Conservation (phyloP, 2,113 vertebrate species). For the Gadus macrocephalus region DNA sequence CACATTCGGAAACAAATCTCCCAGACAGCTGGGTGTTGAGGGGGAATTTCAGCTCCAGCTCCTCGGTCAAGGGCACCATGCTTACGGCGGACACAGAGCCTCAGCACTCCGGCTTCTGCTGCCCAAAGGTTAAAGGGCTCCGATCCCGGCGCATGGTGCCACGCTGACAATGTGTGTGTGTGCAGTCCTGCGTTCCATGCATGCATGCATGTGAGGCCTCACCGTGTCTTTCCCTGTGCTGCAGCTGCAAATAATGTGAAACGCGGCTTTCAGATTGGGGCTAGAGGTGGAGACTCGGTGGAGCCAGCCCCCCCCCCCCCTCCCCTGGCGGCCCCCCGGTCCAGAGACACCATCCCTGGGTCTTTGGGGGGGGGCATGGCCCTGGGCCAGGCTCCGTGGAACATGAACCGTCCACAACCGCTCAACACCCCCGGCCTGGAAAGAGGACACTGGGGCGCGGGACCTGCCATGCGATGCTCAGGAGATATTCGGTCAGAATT, state of each 20-base stretch:
- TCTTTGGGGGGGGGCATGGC: constrained; percentile 50
- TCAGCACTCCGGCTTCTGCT: constrained; percentile 35
- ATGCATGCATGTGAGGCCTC: constrained; percentile 5
- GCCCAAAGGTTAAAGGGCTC: constrained; percentile 53
- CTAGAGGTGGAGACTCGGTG: constrained; percentile 55
- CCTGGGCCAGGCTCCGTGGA: constrained; percentile 50
- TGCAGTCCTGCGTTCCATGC: constrained; percentile 33
- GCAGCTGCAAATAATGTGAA: constrained; percentile 12
- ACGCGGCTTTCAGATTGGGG: constrained; percentile 41
- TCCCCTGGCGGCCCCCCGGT: not conserved
- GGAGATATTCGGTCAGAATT: constrained; percentile 71
- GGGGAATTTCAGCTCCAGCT: constrained; percentile 50
- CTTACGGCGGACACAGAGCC: constrained; percentile 35
- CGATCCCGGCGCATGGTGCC: constrained; percentile 35
- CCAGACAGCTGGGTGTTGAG: constrained; percentile 56
- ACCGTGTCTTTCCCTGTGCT: not conserved
- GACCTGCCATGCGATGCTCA: constrained; percentile 60
- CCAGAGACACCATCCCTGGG: constrained; percentile 44
- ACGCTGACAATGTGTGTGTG: not conserved
- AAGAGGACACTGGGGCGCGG: constrained; percentile 55
- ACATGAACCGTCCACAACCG: constrained; percentile 53
- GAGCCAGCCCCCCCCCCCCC: constrained; percentile 47
- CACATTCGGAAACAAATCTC: constrained; percentile 55
- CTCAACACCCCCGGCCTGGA: constrained; percentile 53
- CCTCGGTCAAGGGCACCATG: constrained; percentile 29